phyloP scores from a whole-genome alignment of 2,888 invertebrate species.

The Drosophila cognata region DNA sequence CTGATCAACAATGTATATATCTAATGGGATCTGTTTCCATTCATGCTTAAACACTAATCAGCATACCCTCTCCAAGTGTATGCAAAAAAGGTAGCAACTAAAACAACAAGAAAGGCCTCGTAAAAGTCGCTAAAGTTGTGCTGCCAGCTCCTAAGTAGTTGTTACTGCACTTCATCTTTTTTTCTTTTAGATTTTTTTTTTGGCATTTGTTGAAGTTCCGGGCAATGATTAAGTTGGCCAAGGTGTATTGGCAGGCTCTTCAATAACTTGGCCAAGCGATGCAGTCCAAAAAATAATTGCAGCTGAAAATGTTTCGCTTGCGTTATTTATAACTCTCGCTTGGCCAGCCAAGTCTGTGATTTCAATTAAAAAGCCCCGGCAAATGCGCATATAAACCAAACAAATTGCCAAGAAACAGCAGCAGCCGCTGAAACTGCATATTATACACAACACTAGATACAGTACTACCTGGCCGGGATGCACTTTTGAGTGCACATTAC shows the following conservation, averaged over 20 bases:
- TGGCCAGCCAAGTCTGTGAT: slow-evolving; percentile 57
- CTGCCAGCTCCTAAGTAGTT: slow-evolving; percentile 68
- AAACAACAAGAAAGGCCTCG: slow-evolving; percentile 5
- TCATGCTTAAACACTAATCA: neutral
- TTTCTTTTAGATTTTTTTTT: slow-evolving; percentile 32
- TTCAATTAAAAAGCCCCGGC: slow-evolving; percentile 72
- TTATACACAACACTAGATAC: slow-evolving; percentile 36
- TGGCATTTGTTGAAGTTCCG: slow-evolving; percentile 74
- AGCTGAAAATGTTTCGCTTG: slow-evolving; percentile 43
- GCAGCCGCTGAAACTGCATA: slow-evolving; percentile 1
- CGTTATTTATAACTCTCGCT: slow-evolving; percentile 57
- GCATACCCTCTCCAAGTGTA: neutral
- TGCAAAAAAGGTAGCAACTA: slow-evolving; percentile 40
- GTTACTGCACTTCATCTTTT: slow-evolving; percentile 45
- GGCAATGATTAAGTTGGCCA: slow-evolving; percentile 74
- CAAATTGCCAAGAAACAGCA: slow-evolving; percentile 19
- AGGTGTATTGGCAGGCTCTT: slow-evolving; percentile 62
- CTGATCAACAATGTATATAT: neutral
- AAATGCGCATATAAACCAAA: slow-evolving; percentile 55
- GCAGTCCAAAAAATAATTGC: slow-evolving; percentile 66
- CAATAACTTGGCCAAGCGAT: slow-evolving; percentile 46
- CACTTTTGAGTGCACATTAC: slow-evolving; percentile 49
- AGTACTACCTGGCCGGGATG: slow-evolving; percentile 32
- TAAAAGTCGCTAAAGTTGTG: slow-evolving; percentile 22
- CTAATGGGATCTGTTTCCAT: neutral